Evolutionary conservation across 1,140 invertebrate genomes (phyloP).

Genomic region (Brachionus rotundiformis): DNA sequence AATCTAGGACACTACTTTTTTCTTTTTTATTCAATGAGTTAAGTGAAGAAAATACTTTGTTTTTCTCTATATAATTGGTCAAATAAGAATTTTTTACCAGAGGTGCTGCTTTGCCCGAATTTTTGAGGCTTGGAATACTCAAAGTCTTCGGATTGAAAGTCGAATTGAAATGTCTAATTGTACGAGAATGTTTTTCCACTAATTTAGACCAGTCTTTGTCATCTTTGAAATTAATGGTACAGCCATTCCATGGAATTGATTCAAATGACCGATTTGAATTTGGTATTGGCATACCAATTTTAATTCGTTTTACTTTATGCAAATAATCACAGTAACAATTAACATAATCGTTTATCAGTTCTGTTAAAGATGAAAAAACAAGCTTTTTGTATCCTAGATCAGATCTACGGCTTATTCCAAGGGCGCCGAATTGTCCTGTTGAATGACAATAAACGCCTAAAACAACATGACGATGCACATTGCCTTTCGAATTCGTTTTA

Average conservation of each 20-base stretch:
- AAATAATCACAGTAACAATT: constrained; percentile 18
- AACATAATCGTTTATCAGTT: constrained; percentile 31
- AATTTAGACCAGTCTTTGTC: constrained; percentile 44
- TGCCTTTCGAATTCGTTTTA: constrained; percentile 60
- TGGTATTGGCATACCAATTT: constrained; percentile 36
- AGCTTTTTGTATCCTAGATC: constrained; percentile 65
- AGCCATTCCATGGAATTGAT: constrained; percentile 41
- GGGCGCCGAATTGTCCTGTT: constrained; percentile 60
- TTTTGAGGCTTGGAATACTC: neutral
- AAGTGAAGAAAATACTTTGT: neutral
- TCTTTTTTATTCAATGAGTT: neutral
- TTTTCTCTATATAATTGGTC: neutral
- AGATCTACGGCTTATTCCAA: constrained; percentile 63
- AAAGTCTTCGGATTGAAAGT: constrained; percentile 10
- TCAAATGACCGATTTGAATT: constrained; percentile 48
- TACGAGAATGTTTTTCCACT: constrained; percentile 31
- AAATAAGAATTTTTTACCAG: constrained; percentile 6
- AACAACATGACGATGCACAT: constrained; percentile 63
- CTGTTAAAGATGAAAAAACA: neutral
- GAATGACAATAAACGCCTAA: constrained; percentile 59
- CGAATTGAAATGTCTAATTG: constrained; percentile 34
- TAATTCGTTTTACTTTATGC: constrained; percentile 44
- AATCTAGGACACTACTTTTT: neutral
- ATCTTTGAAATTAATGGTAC: constrained; percentile 22
- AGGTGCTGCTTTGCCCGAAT: neutral